phyloP scores from a whole-genome alignment of 2,113 vertebrate species.

The Pogonocichla stellata region DNA sequence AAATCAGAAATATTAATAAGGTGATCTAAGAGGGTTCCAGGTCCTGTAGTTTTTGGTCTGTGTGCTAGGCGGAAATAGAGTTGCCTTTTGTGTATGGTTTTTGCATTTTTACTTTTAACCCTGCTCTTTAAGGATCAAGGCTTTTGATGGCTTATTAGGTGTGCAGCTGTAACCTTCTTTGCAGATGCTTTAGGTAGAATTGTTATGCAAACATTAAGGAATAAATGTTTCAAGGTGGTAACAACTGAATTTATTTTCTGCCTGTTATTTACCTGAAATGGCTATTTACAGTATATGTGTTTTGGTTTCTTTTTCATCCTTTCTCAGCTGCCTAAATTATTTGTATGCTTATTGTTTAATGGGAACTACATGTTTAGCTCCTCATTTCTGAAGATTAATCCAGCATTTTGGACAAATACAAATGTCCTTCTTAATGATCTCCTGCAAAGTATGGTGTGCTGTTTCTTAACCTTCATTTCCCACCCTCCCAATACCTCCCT shows the following conservation, averaged over 20 bases:
- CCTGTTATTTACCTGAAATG: background rate
- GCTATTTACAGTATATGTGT: background rate
- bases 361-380: background rate
- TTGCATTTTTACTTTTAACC: background rate
- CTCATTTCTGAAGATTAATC: background rate
- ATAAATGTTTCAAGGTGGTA: background rate
- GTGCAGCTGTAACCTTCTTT: background rate
- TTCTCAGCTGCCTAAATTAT: background rate
- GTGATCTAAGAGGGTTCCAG: background rate
- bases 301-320: background rate
- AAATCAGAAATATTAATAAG: background rate
- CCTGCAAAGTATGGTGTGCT: background rate
- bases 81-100: background rate
- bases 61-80: background rate
- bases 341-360: background rate
- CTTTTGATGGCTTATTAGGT: background rate
- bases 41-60: background rate
- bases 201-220: background rate
- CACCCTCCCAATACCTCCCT: fast-evolving
- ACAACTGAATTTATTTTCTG: background rate
- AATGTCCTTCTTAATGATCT: background rate
- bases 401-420: background rate
- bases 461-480: background rate
- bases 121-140: background rate
- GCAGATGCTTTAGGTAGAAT: background rate